Base-by-base conservation (phyloP, 2,797 vertebrate genomes). In the Rhinella marina region DNA sequence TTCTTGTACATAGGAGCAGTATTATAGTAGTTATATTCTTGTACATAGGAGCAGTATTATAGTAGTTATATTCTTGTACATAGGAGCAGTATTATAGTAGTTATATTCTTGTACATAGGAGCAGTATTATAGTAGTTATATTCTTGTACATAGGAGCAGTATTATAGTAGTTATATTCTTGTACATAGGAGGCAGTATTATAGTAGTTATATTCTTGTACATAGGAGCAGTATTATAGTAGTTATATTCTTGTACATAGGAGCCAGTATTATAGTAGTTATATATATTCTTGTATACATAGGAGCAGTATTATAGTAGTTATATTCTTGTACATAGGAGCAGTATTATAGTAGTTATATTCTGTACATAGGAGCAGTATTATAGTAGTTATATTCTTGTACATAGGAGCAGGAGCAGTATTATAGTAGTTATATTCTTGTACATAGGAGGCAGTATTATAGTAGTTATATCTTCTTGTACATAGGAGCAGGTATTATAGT, bases 81-180 rank as follows among this genome's bases (percentile, higher is more conserved):
- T 64, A 64, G 61, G 61, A 23, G 23, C 61, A 64, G 61, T 64
- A 64, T 64, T 64, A 64, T 64, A n/a, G 61, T 64, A 64, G 61
- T 11, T 64, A 64, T 64, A 64, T 64, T 64, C 59, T 62, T 62
- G 23, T 25, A 64, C 12, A 64, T 64, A 10, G 23, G 23, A 9
- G 23, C 61, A 64, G 61, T 57, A 64, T 64, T 64, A 64, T 64
- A 64, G 61, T 64, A 64, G 61, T 64, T 64, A 64, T 72, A 72
- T 50, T 75, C 27, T 19, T 72, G 27, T 17, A 72, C 16, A 72
- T 72, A 41, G 68, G 68, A 9, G 68, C 29, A 72, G 68, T 72
- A 72, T 72, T 72, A 32, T 72, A 72, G 66, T 29, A 70, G 66
- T 70, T 70, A 70, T 70, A 70, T 70, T 70, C 66, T 70, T 70